These are phyloP conservation scores for Sebastes matsubarae DNA, from an alignment of 2,797 vertebrate species.

Conservation along the genomic window DNA sequence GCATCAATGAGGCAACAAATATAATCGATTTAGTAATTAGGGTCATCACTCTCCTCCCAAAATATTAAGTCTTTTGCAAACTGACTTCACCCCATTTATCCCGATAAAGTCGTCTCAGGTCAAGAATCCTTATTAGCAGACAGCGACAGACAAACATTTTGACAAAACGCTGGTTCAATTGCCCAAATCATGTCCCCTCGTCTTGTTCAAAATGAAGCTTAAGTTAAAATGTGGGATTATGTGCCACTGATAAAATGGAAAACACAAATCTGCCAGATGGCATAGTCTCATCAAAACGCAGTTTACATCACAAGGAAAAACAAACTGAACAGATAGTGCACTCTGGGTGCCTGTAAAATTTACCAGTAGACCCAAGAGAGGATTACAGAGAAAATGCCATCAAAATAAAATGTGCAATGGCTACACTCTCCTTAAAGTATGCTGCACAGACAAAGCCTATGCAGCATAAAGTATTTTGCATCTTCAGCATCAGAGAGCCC, in stretches of 20 bases:
- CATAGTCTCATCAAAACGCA: slow-evolving; percentile 36
- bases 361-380: slow-evolving; percentile 3
- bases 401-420: slow-evolving; percentile 5
- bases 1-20: slow-evolving; percentile 14
- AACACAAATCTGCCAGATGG: slow-evolving; percentile 59
- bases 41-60: slow-evolving; percentile 11
- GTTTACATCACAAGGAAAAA: slow-evolving; percentile 38
- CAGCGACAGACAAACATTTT: slow-evolving; percentile 10
- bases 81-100: slow-evolving; percentile 1
- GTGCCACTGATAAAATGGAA: slow-evolving; percentile 41
- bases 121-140: slow-evolving; percentile 20
- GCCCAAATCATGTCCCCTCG: background rate
- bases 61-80: slow-evolving; percentile 8
- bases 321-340: slow-evolving; percentile 19
- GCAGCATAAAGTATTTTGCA: background rate
- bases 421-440: background rate
- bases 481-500: background rate
- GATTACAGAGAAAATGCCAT: background rate
- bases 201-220: slow-evolving; percentile 24
- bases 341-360: slow-evolving; percentile 19
- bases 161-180: slow-evolving; percentile 20
- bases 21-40: slow-evolving; percentile 13
- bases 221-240: slow-evolving; percentile 51
- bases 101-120: slow-evolving; percentile 10
- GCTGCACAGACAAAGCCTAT: background rate